These are phyloP conservation scores for Todus mexicanus DNA, from an alignment of 2,797 vertebrate genomes.

Conservation along the genomic window DNA sequence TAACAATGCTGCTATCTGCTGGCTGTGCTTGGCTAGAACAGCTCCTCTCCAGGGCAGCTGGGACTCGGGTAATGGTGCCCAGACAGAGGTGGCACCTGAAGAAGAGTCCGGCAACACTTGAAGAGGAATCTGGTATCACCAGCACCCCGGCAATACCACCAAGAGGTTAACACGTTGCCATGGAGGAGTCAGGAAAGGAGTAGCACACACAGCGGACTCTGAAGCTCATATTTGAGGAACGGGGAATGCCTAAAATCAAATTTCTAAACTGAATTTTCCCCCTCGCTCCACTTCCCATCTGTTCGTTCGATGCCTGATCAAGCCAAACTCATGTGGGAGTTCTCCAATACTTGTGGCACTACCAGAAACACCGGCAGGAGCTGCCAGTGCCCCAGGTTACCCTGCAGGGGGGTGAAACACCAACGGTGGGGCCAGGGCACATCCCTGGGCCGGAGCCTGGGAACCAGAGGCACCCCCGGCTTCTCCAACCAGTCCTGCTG, in stretches of 20 bases:
- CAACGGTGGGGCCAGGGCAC: rapidly evolving
- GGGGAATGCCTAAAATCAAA: rapidly evolving
- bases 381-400: rapidly evolving
- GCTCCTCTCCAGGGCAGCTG: neutral
- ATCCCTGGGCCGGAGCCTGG: neutral
- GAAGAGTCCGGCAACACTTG: rapidly evolving
- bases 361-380: neutral
- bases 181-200: rapidly evolving
- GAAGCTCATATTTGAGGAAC: rapidly evolving
- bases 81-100: neutral
- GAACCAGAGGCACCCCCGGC: neutral
- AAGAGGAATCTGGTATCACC: no score
- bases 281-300: neutral
- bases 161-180: neutral
- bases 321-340: neutral
- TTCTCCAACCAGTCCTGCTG: neutral
- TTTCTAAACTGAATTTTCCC: neutral
- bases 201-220: rapidly evolving
- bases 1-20: constrained; percentile 52
- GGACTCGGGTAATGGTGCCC: rapidly evolving
- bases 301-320: neutral
- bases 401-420: neutral
- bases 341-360: neutral
- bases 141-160: rapidly evolving
- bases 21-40: neutral